Evolutionary conservation across 2,888 invertebrate species (phyloP).

Genomic region (Chironomus riparius): DNA sequence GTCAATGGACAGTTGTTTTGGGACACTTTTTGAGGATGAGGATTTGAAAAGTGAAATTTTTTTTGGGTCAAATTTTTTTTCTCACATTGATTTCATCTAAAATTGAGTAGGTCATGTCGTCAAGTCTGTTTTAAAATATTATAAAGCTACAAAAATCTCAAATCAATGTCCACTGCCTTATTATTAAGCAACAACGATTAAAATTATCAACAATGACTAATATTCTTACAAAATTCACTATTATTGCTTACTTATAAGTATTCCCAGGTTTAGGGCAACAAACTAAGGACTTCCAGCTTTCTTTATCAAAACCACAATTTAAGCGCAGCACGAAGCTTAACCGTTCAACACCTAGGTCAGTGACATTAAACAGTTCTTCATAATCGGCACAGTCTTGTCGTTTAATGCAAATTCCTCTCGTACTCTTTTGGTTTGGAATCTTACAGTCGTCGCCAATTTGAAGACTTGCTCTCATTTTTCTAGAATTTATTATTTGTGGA

Average conservation of each 20-base stretch:
- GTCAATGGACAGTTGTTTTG: background rate
- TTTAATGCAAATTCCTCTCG: conserved; percentile 10
- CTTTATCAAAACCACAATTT: conserved; percentile 16
- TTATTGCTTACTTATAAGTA: conserved; percentile 5
- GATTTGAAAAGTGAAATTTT: too few species aligned
- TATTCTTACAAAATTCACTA: background rate
- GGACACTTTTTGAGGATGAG: background rate
- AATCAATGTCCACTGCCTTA: too few species aligned
- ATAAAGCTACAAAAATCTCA: too few species aligned
- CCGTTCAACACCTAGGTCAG: conserved; percentile 10
- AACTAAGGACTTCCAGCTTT: conserved; percentile 5
- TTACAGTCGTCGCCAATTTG: background rate
- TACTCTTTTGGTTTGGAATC: conserved; percentile 18
- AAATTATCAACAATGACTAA: too few species aligned
- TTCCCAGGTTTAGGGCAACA: conserved; percentile 16
- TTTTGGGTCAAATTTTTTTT: too few species aligned
- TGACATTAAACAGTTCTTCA: conserved; percentile 17
- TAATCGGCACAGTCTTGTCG: conserved; percentile 1
- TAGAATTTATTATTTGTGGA: background rate
- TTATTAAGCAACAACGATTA: too few species aligned
- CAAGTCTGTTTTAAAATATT: too few species aligned
- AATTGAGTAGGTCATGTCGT: too few species aligned
- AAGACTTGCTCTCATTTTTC: background rate
- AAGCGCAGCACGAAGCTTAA: conserved; percentile 3
- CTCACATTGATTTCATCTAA: too few species aligned